Percentiles rank a stretch among this genome's conserved stretches.
Evolutionary conservation across 2,888 invertebrate genomes (phyloP).

Genomic region (Troides aeacus): DNA sequence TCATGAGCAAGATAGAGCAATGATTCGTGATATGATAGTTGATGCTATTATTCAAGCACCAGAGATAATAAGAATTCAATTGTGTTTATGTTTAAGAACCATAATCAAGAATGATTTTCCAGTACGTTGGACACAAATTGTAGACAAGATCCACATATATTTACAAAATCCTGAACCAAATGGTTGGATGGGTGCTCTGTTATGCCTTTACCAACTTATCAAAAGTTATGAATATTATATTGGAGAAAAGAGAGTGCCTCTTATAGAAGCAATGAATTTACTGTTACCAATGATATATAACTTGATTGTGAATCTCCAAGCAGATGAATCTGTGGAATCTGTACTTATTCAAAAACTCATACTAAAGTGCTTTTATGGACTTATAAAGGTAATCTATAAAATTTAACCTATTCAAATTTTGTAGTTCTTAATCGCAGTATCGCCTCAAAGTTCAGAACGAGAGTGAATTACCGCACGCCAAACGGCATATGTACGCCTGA

Average conservation of each 20-base stretch:
- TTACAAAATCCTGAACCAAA: constrained; percentile 93
- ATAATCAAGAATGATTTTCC: constrained; percentile 98
- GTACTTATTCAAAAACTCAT: constrained; percentile 96
- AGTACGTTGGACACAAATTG: constrained; percentile 95
- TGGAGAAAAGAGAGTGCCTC: constrained; percentile 91
- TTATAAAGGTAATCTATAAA: constrained; percentile 85
- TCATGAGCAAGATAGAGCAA: constrained; percentile 97
- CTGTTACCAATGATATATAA: constrained; percentile 95
- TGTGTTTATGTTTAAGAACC: constrained; percentile 94
- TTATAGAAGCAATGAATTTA: constrained; percentile 97
- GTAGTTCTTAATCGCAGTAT: too few species aligned
- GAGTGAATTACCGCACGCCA: too few species aligned
- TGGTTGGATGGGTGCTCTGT: constrained; percentile 94
- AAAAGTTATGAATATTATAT: constrained; percentile 96
- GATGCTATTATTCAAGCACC: constrained; percentile 97
- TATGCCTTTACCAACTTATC: constrained; percentile 95
- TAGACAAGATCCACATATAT: constrained; percentile 96
- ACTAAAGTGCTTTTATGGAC: constrained; percentile 91
- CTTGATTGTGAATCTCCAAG: constrained; percentile 87
- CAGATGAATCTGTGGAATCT: constrained; percentile 92
- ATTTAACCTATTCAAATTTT: neutral
- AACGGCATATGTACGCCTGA: too few species aligned
- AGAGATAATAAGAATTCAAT: constrained; percentile 92
- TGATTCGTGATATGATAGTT: constrained; percentile 96
- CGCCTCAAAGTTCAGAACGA: too few species aligned